Evolutionary conservation across 23 tunicate species (phyloP).

Genomic region (Clavelina lepadiformis): DNA sequence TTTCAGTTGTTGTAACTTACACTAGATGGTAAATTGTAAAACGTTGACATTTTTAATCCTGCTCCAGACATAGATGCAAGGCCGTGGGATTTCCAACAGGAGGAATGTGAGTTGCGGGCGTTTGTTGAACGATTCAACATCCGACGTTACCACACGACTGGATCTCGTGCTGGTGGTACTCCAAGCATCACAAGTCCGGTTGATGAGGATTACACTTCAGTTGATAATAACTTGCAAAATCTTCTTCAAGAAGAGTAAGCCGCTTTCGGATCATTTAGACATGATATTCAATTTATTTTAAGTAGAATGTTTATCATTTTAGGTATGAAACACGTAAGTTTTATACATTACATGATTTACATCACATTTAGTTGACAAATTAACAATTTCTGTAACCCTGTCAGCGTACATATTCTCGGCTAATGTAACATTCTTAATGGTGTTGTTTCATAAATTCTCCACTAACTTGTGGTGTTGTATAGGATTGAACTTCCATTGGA

Average conservation of each 20-base stretch:
- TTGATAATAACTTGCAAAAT: constrained; percentile 78
- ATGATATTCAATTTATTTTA: too few relatives aligned
- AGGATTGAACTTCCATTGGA: constrained; percentile 72
- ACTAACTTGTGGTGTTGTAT: too few relatives aligned
- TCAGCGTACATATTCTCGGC: too few relatives aligned
- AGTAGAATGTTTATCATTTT: too few relatives aligned
- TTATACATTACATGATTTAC: too few relatives aligned
- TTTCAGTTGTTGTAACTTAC: too few relatives aligned
- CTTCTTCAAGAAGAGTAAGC: constrained; percentile 74
- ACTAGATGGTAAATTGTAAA: too few relatives aligned
- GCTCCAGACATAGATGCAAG: constrained; percentile 68
- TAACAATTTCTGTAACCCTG: too few relatives aligned
- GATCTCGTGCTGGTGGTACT: constrained; percentile 11
- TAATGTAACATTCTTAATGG: too few relatives aligned
- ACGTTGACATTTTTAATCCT: constrained; percentile 1
- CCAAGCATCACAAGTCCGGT: constrained; percentile 12
- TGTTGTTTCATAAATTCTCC: too few relatives aligned
- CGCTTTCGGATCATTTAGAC: not conserved
- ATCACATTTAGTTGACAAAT: too few relatives aligned
- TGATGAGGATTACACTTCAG: constrained; percentile 59
- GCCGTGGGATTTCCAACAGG: constrained; percentile 98
- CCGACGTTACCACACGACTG: constrained; percentile 52
- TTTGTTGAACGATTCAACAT: constrained; percentile 65
- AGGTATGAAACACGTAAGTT: too few relatives aligned
- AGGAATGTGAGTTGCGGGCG: constrained; percentile 64